Conservation (phyloP, 2,113 vertebrate species). For the Clarias magur region DNA sequence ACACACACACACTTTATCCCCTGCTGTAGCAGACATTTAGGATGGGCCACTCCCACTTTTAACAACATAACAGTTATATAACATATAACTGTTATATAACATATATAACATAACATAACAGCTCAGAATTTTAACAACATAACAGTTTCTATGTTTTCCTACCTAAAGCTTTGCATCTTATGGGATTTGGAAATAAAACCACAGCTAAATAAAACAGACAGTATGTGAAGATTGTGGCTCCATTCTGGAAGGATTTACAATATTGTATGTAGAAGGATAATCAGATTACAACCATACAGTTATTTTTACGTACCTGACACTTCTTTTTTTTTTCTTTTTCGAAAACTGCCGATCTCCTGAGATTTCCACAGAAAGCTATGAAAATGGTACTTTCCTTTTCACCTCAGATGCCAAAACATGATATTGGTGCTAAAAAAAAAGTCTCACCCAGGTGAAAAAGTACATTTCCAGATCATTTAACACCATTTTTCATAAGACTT, state of each 20-base stretch:
- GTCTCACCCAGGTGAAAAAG: too few species aligned
- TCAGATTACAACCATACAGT: not conserved
- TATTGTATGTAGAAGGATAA: not conserved
- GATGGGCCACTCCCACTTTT: not conserved
- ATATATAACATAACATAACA: too few species aligned
- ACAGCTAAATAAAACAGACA: too few species aligned
- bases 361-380: not conserved
- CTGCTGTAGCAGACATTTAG: not conserved
- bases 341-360: not conserved
- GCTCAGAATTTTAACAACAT: not conserved
- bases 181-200: too few species aligned
- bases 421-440: too few species aligned
- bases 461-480: too few species aligned
- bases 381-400: not conserved
- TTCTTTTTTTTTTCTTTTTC: not conserved
- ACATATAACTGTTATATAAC: too few species aligned
- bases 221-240: not conserved
- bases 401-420: not conserved
- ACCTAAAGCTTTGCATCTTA: not conserved
- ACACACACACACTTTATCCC: not conserved
- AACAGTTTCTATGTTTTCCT: not conserved
- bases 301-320: not conserved
- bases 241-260: not conserved
- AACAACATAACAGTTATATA: not conserved
- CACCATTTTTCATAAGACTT: too few species aligned